phyloP scores from a whole-genome alignment of 2,888 invertebrate species.

The Margaritifera margaritifera region DNA sequence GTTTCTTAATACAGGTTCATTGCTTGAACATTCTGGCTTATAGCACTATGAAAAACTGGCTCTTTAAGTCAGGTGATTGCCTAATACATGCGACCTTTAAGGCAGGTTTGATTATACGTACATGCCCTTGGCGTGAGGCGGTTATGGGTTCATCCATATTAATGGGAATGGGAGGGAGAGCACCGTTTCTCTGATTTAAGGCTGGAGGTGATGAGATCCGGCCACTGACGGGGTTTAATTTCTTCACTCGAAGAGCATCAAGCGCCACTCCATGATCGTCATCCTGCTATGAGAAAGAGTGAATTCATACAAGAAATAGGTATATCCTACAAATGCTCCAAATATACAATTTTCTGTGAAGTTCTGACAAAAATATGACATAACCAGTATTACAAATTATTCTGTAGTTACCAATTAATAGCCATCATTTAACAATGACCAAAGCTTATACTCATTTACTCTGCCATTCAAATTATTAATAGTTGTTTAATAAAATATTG shows the following conservation, averaged over 20 bases:
- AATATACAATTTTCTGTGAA: no score
- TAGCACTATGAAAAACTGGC: background rate
- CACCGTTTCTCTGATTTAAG: conserved; percentile 43
- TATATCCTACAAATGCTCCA: no score
- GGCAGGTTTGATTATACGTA: background rate
- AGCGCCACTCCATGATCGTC: conserved; percentile 39
- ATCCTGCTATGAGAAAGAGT: conserved; percentile 27
- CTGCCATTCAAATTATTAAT: no score
- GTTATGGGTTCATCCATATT: conserved; percentile 16
- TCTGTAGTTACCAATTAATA: no score
- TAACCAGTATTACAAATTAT: no score
- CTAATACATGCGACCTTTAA: background rate
- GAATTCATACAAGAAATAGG: no score
- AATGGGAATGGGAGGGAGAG: conserved; percentile 47
- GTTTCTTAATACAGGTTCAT: no score
- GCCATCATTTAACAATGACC: no score
- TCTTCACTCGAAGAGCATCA: conserved; percentile 46
- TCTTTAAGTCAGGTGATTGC: background rate
- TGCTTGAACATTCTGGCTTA: background rate
- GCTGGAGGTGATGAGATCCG: conserved; percentile 40
- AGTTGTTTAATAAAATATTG: no score
- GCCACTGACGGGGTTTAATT: conserved; percentile 38
- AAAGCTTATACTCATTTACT: no score
- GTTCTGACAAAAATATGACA: no score
- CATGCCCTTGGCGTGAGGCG: background rate